Percentiles rank a stretch among this genome's conserved stretches.
These are phyloP conservation scores for Sebastes trivittatus DNA, from an alignment of 2,797 vertebrate genomes.

Conservation along the genomic window DNA sequence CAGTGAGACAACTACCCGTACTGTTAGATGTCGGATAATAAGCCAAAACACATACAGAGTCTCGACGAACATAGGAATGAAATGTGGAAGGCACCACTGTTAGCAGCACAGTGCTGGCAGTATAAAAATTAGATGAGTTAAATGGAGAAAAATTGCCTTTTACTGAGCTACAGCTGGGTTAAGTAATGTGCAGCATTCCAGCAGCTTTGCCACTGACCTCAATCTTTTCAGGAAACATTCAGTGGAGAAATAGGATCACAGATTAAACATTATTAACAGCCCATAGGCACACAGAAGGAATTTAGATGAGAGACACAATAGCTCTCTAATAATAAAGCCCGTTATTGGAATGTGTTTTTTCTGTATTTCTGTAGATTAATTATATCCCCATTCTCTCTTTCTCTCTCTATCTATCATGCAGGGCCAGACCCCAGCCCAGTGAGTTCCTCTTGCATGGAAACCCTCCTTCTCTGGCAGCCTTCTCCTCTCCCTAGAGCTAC, in stretches of 20 bases:
- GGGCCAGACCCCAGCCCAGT: slow-evolving; percentile 69
- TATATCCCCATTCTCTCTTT: slow-evolving; percentile 33
- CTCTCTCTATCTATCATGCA: slow-evolving; percentile 46
- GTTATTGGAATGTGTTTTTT: slow-evolving; percentile 21
- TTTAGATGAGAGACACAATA: slow-evolving; percentile 47
- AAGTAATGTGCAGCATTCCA: slow-evolving; percentile 64
- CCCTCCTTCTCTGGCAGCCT: slow-evolving; percentile 57
- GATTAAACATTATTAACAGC: slow-evolving; percentile 68
- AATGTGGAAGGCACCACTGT: slow-evolving; percentile 37
- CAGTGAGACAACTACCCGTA: slow-evolving; percentile 27
- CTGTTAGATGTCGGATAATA: slow-evolving; percentile 53
- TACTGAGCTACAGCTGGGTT: slow-evolving; percentile 54
- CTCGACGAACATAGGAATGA: slow-evolving; percentile 27
- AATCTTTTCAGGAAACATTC: slow-evolving; percentile 76
- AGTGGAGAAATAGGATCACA: slow-evolving; percentile 62
- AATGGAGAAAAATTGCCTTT: slow-evolving; percentile 43
- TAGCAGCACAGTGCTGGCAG: slow-evolving; percentile 17
- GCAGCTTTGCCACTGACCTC: slow-evolving; percentile 70
- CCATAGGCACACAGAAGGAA: slow-evolving; percentile 34
- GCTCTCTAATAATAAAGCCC: slow-evolving; percentile 40
- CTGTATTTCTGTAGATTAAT: slow-evolving; percentile 41
- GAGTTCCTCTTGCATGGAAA: slow-evolving; percentile 76
- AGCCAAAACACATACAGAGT: slow-evolving; percentile 45
- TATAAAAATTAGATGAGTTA: slow-evolving; percentile 49
- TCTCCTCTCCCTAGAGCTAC: slow-evolving; percentile 77